Evolutionary conservation across 2,113 vertebrate species (phyloP).

Genomic region (Prionailurus viverrinus): DNA sequence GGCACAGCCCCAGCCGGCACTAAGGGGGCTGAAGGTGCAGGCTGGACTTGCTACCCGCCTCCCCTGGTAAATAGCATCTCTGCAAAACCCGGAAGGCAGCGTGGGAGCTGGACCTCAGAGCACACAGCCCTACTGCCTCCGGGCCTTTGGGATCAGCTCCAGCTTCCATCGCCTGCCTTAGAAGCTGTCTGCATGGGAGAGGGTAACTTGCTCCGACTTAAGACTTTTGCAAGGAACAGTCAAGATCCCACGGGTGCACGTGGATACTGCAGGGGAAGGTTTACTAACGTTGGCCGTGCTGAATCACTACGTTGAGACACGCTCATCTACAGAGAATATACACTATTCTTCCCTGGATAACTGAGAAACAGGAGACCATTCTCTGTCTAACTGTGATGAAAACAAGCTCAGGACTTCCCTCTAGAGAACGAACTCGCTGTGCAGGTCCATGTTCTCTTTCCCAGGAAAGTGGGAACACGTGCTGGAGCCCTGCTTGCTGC

Average conservation of each 20-base stretch:
- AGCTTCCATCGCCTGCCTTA: not conserved
- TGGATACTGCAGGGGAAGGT: not conserved
- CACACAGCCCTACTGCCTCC: conserved; percentile 55
- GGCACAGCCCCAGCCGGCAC: conserved; percentile 42
- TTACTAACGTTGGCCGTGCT: not conserved
- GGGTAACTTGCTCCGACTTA: conserved; percentile 33
- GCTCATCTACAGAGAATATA: not conserved
- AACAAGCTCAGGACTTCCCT: conserved; percentile 76
- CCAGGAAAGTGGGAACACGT: not conserved
- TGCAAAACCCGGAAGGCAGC: conserved; percentile 71
- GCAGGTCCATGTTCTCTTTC: conserved; percentile 40
- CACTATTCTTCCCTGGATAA: not conserved
- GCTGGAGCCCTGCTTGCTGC: conserved; percentile 53
- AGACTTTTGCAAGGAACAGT: conserved; percentile 58
- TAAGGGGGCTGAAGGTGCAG: conserved; percentile 42
- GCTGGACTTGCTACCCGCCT: not conserved
- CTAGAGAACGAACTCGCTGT: not conserved
- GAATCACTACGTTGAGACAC: not conserved
- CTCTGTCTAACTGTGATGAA: conserved; percentile 45
- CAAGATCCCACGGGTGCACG: not conserved
- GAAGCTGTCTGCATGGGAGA: not conserved
- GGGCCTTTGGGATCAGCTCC: not conserved
- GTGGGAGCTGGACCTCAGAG: not conserved
- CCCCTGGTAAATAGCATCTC: conserved; percentile 61
- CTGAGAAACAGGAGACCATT: not conserved